phyloP scores from a whole-genome alignment of 2,888 invertebrate genomes.

The Erebia ligea region DNA sequence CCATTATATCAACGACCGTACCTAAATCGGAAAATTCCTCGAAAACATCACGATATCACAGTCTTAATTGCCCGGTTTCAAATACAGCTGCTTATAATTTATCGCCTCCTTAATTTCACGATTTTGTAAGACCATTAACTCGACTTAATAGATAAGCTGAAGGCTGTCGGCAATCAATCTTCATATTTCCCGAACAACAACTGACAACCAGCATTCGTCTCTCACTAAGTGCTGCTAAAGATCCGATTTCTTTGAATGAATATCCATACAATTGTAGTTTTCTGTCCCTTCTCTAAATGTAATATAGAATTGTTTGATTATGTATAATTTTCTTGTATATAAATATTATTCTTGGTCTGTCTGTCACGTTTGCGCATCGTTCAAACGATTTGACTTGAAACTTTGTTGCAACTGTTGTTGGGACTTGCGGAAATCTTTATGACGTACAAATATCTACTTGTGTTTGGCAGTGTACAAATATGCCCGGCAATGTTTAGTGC shows the following conservation, averaged over 20 bases:
- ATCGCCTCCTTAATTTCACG: slow-evolving; percentile 40
- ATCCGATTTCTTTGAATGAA: slow-evolving; percentile 50
- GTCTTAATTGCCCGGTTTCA: slow-evolving; percentile 34
- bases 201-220: slow-evolving; percentile 69
- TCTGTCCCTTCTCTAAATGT: no score
- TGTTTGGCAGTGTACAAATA: no score
- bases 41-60: slow-evolving; percentile 32
- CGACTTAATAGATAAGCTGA: slow-evolving; percentile 46
- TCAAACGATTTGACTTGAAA: no score
- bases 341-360: no score
- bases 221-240: slow-evolving; percentile 64
- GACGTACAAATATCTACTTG: no score
- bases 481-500: no score
- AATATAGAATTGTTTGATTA: no score
- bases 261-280: slow-evolving; percentile 8
- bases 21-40: slow-evolving; percentile 18
- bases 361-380: no score
- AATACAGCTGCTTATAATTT: slow-evolving; percentile 39
- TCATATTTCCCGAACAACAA: slow-evolving; percentile 67
- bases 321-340: no score
- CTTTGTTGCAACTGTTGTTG: no score
- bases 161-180: slow-evolving; percentile 60
- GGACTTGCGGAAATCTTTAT: no score
- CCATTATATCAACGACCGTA: not conserved
- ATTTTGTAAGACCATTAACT: slow-evolving; percentile 43